A percentile compares a stretch with the other conserved stretches of the same genome.
These are phyloP conservation scores for Heliconius ethilla DNA, from an alignment of 2,888 invertebrate genomes.

Conservation along the genomic window DNA sequence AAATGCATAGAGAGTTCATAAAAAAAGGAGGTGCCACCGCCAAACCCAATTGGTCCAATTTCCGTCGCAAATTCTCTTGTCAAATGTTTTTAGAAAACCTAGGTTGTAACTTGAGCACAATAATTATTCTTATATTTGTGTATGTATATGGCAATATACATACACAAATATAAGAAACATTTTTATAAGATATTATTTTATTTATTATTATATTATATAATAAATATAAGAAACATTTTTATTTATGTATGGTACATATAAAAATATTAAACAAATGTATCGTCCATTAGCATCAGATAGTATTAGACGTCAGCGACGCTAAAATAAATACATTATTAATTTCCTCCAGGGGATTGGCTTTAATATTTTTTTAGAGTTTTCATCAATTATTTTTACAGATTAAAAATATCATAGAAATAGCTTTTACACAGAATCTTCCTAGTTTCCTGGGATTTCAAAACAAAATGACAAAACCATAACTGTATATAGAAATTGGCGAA, in stretches of 20 bases:
- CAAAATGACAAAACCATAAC: too few species aligned
- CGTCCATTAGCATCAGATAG: slow-evolving; percentile 11
- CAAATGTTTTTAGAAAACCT: neutral
- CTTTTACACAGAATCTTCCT: neutral
- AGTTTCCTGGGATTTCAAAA: too few species aligned
- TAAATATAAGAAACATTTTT: too few species aligned
- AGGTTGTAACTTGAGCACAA: neutral
- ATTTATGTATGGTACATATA: too few species aligned
- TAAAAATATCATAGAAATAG: neutral
- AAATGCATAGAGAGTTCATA: neutral
- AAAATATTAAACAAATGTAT: too few species aligned
- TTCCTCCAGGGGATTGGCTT: neutral
- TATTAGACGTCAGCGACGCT: neutral
- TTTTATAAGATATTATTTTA: too few species aligned
- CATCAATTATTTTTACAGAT: neutral
- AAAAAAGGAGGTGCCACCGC: slow-evolving; percentile 18
- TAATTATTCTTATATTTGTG: too few species aligned
- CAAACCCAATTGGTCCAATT: slow-evolving; percentile 1
- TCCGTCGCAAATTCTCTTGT: neutral
- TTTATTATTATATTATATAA: too few species aligned
- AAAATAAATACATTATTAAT: neutral
- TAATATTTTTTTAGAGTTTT: neutral
- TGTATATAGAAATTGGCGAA: too few species aligned
- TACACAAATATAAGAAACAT: too few species aligned
- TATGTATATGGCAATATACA: too few species aligned